Conservation (phyloP, 64 coral and sea anemone species). For the Acropora yongei region DNA sequence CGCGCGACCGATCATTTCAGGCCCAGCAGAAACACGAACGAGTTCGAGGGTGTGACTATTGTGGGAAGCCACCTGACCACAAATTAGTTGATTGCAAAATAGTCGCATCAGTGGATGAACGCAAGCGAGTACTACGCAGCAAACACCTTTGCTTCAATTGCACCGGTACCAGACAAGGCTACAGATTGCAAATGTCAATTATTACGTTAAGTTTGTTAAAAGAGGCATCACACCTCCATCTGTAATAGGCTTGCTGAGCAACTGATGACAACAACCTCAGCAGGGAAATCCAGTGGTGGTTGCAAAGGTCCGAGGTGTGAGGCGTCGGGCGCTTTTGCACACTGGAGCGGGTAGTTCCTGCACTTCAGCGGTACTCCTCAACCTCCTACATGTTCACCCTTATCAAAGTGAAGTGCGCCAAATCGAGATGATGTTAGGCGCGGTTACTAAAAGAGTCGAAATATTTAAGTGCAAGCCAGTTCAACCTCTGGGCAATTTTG, state of each 20-base stretch:
- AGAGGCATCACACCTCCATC: slow-evolving; percentile 21
- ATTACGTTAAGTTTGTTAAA: slow-evolving; percentile 56
- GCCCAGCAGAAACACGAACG: not conserved
- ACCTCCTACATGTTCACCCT: slow-evolving; percentile 6
- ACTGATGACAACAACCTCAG: slow-evolving; percentile 39
- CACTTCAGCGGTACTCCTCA: slow-evolving; percentile 21
- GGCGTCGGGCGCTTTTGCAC: slow-evolving; percentile 46
- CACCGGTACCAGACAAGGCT: slow-evolving; percentile 32
- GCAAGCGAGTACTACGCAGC: slow-evolving; percentile 37
- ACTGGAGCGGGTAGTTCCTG: slow-evolving; percentile 36
- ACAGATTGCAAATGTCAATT: slow-evolving; percentile 9
- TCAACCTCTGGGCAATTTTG: not conserved
- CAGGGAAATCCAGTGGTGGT: slow-evolving; percentile 8
- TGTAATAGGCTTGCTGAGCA: slow-evolving; percentile 9
- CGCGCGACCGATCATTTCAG: slow-evolving; percentile 29
- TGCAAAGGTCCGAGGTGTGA: slow-evolving; percentile 19
- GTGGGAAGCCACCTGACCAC: slow-evolving; percentile 45
- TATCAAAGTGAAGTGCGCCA: not conserved
- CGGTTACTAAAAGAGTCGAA: not conserved
- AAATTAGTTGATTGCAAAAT: slow-evolving; percentile 57
- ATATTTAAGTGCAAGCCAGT: not conserved
- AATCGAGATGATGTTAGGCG: slow-evolving; percentile 42
- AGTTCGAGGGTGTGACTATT: slow-evolving; percentile 45
- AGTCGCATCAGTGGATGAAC: not conserved
- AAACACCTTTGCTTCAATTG: slow-evolving; percentile 42